These are phyloP conservation scores for Stomatorhinus ivindoensis DNA, from an alignment of 2,113 vertebrate species.

Conservation along the genomic window DNA sequence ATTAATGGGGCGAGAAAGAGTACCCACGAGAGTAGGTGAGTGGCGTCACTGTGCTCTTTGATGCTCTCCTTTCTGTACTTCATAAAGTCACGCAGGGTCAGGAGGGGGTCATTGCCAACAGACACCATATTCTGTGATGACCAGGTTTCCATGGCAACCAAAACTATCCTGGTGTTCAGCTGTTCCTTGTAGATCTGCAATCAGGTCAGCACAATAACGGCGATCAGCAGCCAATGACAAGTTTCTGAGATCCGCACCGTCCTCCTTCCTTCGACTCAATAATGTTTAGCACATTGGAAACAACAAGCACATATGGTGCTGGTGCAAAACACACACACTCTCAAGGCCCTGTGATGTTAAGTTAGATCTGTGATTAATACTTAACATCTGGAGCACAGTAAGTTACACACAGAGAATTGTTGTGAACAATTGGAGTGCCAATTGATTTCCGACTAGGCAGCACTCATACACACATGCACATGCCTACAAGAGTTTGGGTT, in stretches of 20 bases:
- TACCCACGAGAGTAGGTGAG: slow-evolving; percentile 90
- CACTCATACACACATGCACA: background rate
- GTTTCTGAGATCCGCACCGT: background rate
- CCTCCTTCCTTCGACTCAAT: background rate
- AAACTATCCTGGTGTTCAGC: slow-evolving; percentile 89
- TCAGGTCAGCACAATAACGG: slow-evolving; percentile 11
- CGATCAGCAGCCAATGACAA: background rate
- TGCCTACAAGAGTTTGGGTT: background rate
- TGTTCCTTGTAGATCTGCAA: slow-evolving; percentile 92
- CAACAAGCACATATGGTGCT: background rate
- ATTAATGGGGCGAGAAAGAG: background rate
- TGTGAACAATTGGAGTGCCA: background rate
- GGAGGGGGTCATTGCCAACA: slow-evolving; percentile 75
- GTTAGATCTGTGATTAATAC: background rate
- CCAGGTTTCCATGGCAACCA: slow-evolving; percentile 98
- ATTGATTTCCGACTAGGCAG: background rate
- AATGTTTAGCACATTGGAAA: background rate
- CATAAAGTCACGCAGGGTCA: slow-evolving; percentile 81
- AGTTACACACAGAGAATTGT: background rate
- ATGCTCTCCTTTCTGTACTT: slow-evolving; percentile 81
- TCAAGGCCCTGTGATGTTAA: background rate
- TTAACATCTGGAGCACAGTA: background rate
- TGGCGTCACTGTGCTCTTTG: slow-evolving; percentile 74
- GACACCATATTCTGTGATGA: slow-evolving; percentile 79
- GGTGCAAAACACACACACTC: background rate